phyloP scores from a whole-genome alignment of 2,113 vertebrate species.

The Actenoides lindsayi region DNA sequence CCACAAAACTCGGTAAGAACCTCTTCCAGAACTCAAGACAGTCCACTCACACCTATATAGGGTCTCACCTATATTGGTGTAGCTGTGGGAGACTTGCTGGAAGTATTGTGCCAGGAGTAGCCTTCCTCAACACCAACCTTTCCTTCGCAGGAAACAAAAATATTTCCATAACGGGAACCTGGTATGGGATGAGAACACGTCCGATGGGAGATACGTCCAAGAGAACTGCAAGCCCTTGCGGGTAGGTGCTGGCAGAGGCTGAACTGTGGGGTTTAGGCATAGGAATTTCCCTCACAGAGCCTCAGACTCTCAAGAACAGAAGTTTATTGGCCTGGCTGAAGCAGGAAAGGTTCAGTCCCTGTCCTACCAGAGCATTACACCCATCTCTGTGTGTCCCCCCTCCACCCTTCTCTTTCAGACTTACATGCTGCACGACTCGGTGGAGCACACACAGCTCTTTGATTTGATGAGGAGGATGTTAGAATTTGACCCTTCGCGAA shows the following conservation, averaged over 20 bases:
- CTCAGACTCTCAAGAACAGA: fast-evolving
- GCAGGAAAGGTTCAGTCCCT: not conserved
- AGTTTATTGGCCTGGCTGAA: not conserved
- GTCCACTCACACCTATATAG: not conserved
- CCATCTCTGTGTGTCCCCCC: not conserved
- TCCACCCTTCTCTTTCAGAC: slow-evolving; percentile 72
- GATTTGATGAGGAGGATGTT: slow-evolving; percentile 92
- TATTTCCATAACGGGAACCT: slow-evolving; percentile 89
- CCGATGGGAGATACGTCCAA: slow-evolving; percentile 90
- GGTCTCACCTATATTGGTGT: fast-evolving
- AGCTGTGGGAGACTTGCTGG: not conserved
- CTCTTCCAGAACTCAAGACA: not conserved
- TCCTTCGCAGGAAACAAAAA: slow-evolving; percentile 83
- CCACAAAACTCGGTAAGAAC: slow-evolving; percentile 87
- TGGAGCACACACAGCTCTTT: slow-evolving; percentile 89
- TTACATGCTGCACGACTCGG: slow-evolving; percentile 85
- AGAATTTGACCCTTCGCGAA: slow-evolving; percentile 87
- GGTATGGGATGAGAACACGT: slow-evolving; percentile 91
- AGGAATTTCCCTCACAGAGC: not conserved
- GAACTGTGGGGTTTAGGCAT: not conserved
- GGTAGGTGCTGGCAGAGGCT: slow-evolving; percentile 68
- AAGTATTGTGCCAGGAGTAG: fast-evolving
- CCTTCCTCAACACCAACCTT: not conserved
- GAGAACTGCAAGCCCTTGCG: slow-evolving; percentile 94
- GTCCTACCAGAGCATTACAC: too few species aligned